Conservation (phyloP, 2,113 vertebrate genomes). For the Progne subis region DNA sequence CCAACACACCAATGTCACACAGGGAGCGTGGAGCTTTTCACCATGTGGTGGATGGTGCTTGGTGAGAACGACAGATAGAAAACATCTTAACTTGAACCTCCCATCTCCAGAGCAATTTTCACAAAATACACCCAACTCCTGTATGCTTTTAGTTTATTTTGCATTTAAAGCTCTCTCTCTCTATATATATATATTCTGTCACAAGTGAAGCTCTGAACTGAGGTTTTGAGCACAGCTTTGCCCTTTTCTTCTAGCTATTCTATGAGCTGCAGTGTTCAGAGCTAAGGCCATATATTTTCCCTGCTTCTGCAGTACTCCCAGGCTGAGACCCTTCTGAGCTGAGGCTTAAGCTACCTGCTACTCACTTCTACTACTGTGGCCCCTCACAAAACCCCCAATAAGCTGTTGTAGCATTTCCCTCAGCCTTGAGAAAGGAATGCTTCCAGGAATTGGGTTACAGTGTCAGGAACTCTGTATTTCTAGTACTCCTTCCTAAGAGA, state of each 20-base stretch:
- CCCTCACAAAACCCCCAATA: neutral
- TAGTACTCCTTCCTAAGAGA: neutral
- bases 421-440: constrained; percentile 40
- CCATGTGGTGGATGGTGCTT: neutral
- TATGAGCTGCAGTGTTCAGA: neutral
- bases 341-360: constrained; percentile 7
- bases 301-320: neutral
- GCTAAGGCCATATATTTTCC: neutral
- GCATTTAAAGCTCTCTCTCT: neutral
- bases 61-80: neutral
- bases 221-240: neutral
- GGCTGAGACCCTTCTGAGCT: neutral
- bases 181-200: neutral
- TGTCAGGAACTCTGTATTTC: constrained; percentile 38
- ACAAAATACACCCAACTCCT: neutral
- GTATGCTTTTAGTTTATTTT: neutral
- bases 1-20: neutral
- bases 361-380: neutral
- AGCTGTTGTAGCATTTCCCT: neutral
- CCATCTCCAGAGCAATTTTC: neutral
- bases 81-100: neutral
- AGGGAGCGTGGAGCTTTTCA: neutral
- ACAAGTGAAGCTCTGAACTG: neutral
- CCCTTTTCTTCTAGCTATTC: neutral
- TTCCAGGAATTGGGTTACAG: constrained; percentile 49